Evolutionary conservation across 2,113 vertebrate species (phyloP).

Genomic region (Sceloporus undulatus): DNA sequence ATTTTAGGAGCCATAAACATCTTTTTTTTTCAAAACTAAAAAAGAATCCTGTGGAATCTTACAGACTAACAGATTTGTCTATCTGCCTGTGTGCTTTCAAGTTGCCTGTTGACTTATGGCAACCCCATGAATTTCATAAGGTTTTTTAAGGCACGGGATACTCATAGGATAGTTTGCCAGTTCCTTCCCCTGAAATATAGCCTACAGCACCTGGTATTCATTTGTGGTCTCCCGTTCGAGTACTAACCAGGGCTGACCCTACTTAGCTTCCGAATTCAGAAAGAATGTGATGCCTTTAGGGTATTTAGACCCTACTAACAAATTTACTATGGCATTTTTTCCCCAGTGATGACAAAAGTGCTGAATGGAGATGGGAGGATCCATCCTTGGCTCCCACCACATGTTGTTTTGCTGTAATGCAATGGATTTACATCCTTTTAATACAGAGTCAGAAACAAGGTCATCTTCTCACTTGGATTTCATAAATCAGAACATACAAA

Average conservation of each 20-base stretch:
- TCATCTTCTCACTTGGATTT: neutral
- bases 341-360: neutral
- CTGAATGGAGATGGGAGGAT: neutral
- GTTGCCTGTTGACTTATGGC: too few species aligned
- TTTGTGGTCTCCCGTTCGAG: too few species aligned
- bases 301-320: too few species aligned
- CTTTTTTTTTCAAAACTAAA: neutral
- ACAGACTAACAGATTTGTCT: neutral
- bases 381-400: neutral
- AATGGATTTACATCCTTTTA: neutral
- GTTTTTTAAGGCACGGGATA: too few species aligned
- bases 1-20: neutral
- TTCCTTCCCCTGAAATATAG: too few species aligned
- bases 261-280: too few species aligned
- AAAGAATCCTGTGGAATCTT: neutral
- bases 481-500: slow-evolving; percentile 12
- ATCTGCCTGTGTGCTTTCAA: too few species aligned
- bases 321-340: neutral
- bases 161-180: too few species aligned
- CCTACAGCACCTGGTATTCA: too few species aligned
- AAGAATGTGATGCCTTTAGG: too few species aligned
- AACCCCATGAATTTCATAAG: too few species aligned
- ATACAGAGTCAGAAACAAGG: neutral
- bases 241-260: too few species aligned
- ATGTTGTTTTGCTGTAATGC: neutral